These are phyloP conservation scores for Callyntrura guangdongensis DNA, from an alignment of 2,888 invertebrate species.

Conservation along the genomic window DNA sequence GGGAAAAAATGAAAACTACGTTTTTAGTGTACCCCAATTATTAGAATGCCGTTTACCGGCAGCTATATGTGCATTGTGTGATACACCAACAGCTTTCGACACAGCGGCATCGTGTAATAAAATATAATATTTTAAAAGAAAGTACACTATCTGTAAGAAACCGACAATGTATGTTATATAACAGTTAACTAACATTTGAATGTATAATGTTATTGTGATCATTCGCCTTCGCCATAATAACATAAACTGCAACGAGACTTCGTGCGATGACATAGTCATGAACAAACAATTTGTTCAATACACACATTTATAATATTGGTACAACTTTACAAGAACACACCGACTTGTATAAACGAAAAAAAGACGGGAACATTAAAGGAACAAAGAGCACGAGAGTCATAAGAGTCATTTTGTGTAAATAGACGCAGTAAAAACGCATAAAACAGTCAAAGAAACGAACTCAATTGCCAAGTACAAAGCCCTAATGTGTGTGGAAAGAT, in stretches of 20 bases:
- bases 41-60: conserved; percentile 7
- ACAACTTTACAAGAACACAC: conserved; percentile 58
- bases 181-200: not conserved
- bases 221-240: not conserved
- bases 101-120: not conserved
- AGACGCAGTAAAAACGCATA: conserved; percentile 76
- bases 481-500: conserved; percentile 77
- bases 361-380: conserved; percentile 46
- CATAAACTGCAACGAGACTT: not conserved
- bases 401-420: conserved; percentile 78
- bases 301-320: conserved; percentile 68
- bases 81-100: no score
- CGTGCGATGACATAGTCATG: conserved; percentile 66
- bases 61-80: not conserved
- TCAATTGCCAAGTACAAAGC: conserved; percentile 48
- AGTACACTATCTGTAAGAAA: conserved; percentile 9
- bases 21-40: conserved; percentile 49
- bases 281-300: conserved; percentile 77
- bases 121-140: not conserved
- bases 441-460: conserved; percentile 66
- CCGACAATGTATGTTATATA: not conserved
- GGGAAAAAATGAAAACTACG: not conserved
- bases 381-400: conserved; percentile 59
- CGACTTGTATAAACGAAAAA: conserved; percentile 48
- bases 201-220: conserved; percentile 6